Evolutionary conservation across 2,113 vertebrate genomes (phyloP).

Genomic region (Neodontobutis hainanensis): DNA sequence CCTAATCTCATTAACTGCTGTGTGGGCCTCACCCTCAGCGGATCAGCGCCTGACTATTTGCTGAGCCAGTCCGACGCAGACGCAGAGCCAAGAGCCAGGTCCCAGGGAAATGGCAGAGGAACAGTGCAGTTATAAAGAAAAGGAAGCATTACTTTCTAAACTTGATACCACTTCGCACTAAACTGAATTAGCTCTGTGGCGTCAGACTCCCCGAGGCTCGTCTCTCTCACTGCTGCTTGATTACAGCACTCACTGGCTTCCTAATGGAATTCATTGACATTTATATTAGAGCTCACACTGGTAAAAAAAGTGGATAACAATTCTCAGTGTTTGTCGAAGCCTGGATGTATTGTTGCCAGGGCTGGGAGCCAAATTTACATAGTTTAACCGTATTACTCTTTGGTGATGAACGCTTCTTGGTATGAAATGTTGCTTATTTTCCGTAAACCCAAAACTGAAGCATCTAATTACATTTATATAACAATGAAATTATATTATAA

Average conservation of each 20-base stretch:
- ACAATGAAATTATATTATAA: too few species aligned
- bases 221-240: conserved; percentile 21
- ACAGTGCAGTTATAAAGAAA: background rate
- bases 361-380: background rate
- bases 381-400: background rate
- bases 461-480: too few species aligned
- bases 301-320: background rate
- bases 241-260: conserved; percentile 32
- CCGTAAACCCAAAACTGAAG: too few species aligned
- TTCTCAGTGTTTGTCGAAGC: background rate
- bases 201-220: conserved; percentile 16
- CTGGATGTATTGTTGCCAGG: background rate
- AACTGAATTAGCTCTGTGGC: conserved; percentile 10
- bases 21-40: conserved; percentile 57
- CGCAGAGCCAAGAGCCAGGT: conserved; percentile 16
- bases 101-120: background rate
- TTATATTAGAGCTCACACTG: conserved; percentile 4
- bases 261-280: conserved; percentile 34
- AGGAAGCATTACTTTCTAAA: conserved; percentile 10
- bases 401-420: background rate
- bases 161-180: conserved; percentile 29
- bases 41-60: conserved; percentile 50
- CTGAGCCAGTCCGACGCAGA: conserved; percentile 43
- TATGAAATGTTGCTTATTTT: background rate
- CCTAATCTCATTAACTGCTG: conserved; percentile 69